Percentiles rank a stretch among this genome's conserved stretches.
phyloP scores from a whole-genome alignment of 2,797 vertebrate genomes.

The Acrossocheilus fasciatus region DNA sequence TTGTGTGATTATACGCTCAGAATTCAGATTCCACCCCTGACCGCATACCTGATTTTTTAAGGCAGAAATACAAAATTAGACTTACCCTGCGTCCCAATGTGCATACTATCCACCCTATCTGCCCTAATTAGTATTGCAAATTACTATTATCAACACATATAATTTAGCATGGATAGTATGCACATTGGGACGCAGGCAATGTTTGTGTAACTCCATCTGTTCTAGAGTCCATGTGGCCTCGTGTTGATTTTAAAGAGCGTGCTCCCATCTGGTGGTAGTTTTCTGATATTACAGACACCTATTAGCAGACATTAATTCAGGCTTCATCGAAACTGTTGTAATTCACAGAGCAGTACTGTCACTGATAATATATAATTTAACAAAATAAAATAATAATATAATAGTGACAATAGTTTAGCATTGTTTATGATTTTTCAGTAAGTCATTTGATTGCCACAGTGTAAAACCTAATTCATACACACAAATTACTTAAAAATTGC shows the following conservation, averaged over 20 bases:
- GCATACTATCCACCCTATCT: too few relatives aligned
- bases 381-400: not conserved
- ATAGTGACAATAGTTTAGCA: not conserved
- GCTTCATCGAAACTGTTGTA: not conserved
- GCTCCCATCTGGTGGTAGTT: constrained; percentile 48
- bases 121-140: too few relatives aligned
- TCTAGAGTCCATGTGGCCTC: not conserved
- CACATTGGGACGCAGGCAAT: too few relatives aligned
- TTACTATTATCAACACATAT: too few relatives aligned
- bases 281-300: not conserved
- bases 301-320: not conserved
- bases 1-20: not conserved
- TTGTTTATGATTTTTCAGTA: not conserved
- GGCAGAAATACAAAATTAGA: not conserved
- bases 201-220: not conserved
- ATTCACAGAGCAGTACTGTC: not conserved
- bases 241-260: not conserved
- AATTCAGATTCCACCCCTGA: not conserved
- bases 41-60: not conserved
- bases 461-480: not conserved
- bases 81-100: too few relatives aligned
- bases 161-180: too few relatives aligned
- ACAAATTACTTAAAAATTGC: not conserved
- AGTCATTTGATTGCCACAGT: not conserved
- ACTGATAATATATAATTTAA: not conserved